Percentiles rank a stretch among this genome's conserved stretches.
phyloP scores from a whole-genome alignment of 1,140 invertebrate genomes.

The Drosophila mayri region DNA sequence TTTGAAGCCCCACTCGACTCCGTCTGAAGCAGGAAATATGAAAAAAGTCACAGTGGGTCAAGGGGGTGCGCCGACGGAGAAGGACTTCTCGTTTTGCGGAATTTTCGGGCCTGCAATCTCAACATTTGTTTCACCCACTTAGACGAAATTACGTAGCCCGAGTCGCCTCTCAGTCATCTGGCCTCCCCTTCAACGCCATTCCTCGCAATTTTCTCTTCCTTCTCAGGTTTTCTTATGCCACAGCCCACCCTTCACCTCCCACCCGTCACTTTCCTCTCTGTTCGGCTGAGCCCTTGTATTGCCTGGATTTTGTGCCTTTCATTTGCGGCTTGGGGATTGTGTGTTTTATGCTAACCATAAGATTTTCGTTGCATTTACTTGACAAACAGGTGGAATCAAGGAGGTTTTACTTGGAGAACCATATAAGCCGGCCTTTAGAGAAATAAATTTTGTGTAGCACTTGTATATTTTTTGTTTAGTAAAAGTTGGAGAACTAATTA shows the following conservation, averaged over 20 bases:
- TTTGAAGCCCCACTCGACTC: slow-evolving; percentile 22
- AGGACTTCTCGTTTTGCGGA: slow-evolving; percentile 27
- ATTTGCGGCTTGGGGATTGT: slow-evolving; percentile 70
- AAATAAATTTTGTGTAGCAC: slow-evolving; percentile 24
- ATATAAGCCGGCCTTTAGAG: slow-evolving; percentile 25
- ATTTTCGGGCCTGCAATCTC: slow-evolving; percentile 71
- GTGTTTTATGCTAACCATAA: slow-evolving; percentile 65
- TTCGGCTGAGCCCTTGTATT: slow-evolving; percentile 45
- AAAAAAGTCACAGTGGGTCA: slow-evolving; percentile 37
- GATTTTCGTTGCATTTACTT: slow-evolving; percentile 60
- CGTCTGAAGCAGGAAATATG: slow-evolving; percentile 64
- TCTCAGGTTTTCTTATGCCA: slow-evolving; percentile 17
- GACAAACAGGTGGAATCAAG: slow-evolving; percentile 45
- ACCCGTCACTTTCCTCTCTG: neutral
- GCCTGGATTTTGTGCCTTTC: slow-evolving; percentile 66
- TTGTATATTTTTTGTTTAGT: slow-evolving; percentile 2
- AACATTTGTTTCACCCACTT: slow-evolving; percentile 76
- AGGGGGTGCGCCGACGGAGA: slow-evolving; percentile 36
- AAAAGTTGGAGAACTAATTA: neutral
- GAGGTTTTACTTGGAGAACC: slow-evolving; percentile 13
- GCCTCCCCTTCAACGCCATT: neutral
- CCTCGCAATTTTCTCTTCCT: neutral
- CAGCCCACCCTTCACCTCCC: neutral
- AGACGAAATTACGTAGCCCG: slow-evolving; percentile 66
- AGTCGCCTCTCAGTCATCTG: slow-evolving; percentile 25